Evolutionary conservation across 2,113 vertebrate species (phyloP).

Genomic region (Poeciliopsis occidentalis): DNA sequence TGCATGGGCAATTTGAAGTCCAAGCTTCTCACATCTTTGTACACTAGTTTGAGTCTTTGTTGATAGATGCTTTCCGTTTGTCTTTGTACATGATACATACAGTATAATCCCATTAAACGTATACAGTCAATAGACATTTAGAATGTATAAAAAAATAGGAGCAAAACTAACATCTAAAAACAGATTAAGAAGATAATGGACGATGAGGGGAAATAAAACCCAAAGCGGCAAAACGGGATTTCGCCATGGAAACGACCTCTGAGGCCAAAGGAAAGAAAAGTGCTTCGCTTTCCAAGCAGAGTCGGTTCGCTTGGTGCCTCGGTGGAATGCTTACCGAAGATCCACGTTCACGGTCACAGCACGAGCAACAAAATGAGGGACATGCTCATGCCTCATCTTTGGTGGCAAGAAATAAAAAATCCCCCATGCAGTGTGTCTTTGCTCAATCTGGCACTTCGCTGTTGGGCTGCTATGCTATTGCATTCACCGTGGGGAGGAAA

Average conservation of each 20-base stretch:
- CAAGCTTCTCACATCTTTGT: constrained; percentile 52
- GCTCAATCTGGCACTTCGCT: constrained; percentile 26
- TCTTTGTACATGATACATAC: constrained; percentile 77
- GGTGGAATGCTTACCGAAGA: constrained; percentile 51
- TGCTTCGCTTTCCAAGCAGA: constrained; percentile 55
- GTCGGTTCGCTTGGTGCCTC: constrained; percentile 10
- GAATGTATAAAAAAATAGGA: constrained; percentile 38
- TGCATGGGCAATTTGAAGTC: constrained; percentile 49
- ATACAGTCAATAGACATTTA: constrained; percentile 72
- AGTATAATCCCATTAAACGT: constrained; percentile 67
- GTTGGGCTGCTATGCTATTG: constrained; percentile 4
- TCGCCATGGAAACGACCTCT: constrained; percentile 39
- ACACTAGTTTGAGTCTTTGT: constrained; percentile 54
- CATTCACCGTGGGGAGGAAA: neutral
- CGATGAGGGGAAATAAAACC: constrained; percentile 10
- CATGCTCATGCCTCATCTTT: constrained; percentile 48
- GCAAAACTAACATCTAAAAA: constrained; percentile 13
- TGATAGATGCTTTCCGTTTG: constrained; percentile 59
- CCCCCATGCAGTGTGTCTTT: constrained; percentile 30
- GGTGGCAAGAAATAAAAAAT: constrained; percentile 30
- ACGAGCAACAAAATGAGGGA: constrained; percentile 17
- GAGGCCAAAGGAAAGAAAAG: constrained; percentile 41
- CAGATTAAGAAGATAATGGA: constrained; percentile 24
- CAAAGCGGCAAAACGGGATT: neutral
- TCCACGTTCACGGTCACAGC: constrained; percentile 23